Base-by-base conservation (phyloP, 2,797 vertebrate genomes). In the Premnoplex brunnescens region DNA sequence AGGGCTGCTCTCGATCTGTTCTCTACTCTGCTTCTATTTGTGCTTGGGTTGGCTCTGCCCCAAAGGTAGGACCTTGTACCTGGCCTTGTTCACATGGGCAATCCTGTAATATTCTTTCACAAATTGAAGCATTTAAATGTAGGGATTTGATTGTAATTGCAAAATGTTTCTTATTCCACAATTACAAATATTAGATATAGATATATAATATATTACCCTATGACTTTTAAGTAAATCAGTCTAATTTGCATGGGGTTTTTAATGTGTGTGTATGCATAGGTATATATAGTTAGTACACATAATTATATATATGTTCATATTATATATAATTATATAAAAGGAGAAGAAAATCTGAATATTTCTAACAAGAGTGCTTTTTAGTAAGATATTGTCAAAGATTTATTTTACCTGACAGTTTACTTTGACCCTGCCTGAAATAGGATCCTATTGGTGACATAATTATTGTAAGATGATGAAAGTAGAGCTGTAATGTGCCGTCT, bases 381-480 rank as follows among this genome's bases (percentile, higher is more conserved):
- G 10, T 68, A 87, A 77, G 44, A 30, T 71, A 24, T 41, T 95
- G 20, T 73, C 8, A 2, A 43, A 86, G 51, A 43, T 89, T 78
- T 85, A 36, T 77, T 88, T 91, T 75, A 48, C 22, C 24, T 92
- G 67, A 46, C 44, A 58, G 73, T 82, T 95, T 89, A 79, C 91
- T 93, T 89, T 91, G 90, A 93, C 84, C 91, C 51, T 93, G 66
- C 59, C 30, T 91, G 67, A 94, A 90, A 81, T 9, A 77, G 55
- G 37, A 89, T 91, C 82, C 88, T 94, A 76, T 24, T 81, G 90
- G 88, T 90, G 83, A 67, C 51, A 75, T 69, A 94, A 88, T 88
- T 94, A 91, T 84, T 97, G 43, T 95, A 95, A 86, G 36, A 73
- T 41, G 83, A 79, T 90, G 69, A 88, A 94, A 78, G 66, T 73